Conservation (phyloP, 2,797 vertebrate genomes). For the Schizothorax lantsangensis region DNA sequence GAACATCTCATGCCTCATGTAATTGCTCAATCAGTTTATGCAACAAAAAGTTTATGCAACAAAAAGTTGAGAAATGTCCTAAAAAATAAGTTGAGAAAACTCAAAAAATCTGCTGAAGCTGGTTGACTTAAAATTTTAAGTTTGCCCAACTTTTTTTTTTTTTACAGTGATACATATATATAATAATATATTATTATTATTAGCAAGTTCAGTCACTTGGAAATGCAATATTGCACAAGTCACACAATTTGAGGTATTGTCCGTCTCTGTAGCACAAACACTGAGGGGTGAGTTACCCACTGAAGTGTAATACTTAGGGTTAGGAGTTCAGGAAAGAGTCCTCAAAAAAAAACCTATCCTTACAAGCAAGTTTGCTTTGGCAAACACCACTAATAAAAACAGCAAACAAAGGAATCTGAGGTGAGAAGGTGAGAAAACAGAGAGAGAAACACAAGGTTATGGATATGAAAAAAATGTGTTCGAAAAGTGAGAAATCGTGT, state of each 20-base stretch:
- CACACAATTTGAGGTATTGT: too few species aligned
- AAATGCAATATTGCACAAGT: too few species aligned
- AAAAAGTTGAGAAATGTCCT: too few species aligned
- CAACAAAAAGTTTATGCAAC: too few species aligned
- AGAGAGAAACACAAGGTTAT: constrained; percentile 1
- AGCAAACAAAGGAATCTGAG: constrained; percentile 9
- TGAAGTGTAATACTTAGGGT: not conserved
- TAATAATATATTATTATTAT: not conserved
- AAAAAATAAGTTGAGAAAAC: too few species aligned
- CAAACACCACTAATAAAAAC: constrained; percentile 6
- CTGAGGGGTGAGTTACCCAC: not conserved
- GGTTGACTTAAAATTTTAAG: too few species aligned
- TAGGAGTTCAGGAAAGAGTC: not conserved
- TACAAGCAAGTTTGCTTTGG: not conserved
- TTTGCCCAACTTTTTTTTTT: too few species aligned
- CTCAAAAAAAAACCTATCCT: not conserved
- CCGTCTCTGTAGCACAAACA: not conserved
- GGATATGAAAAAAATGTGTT: not conserved
- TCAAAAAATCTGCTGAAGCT: too few species aligned
- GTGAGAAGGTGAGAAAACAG: constrained; percentile 5
- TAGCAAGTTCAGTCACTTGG: too few species aligned
- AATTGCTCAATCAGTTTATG: too few species aligned
- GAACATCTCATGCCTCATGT: too few species aligned
- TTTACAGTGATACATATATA: too few species aligned
- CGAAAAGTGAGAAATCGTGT: not conserved